Evolutionary conservation across 2,797 vertebrate species (phyloP), one percentile per base, ranked within the genome.

Genomic region (Mormyrops attenuatus): DNA sequence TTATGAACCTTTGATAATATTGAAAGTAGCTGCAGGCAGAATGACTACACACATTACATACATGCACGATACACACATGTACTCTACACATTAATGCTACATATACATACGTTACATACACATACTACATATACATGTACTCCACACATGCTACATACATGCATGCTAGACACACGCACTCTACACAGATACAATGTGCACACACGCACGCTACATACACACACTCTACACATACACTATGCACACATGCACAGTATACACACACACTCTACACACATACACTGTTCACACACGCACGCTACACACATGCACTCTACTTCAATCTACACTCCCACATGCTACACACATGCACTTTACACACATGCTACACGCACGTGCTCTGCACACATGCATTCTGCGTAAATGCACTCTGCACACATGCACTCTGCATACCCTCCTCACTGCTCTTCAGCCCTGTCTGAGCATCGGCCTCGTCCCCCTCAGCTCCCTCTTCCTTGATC

Each of bases 401-500:
- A 15, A 11, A 52, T 52, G 11, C 11, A 15, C 8, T 30, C 63
- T 66, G 7, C 41, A 47, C 0, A 41, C 20, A 84, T 15, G 4
- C 30, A 0, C 41, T 84, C 44, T 30, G 50, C 84, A n/a, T 86
- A 86, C 84, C 49, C 22, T 86, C 84, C 49, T 30, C 9, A 26
- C 15, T 87, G 17, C 44, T 87, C 30, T 20, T 57, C 85, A 55
- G n/a, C 34, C 26, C 26, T 57, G 50, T 20, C 49, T 57, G 22
- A 17, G 85, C 9, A 3, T 30, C 82, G 0, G n/a, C 49, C 7
- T 57, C 85, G 2, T 91, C 92, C 38, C 90, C 92, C 41, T 92
- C 92, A 57, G 90, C 66, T 63, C 88, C 87, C 77, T 92, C 92
- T 41, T 89, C 73, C 91, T 93, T 93, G 55, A 93, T 66, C 63